Base-by-base conservation (phyloP, 2,888 invertebrate genomes). In the Craniophora ligustri region DNA sequence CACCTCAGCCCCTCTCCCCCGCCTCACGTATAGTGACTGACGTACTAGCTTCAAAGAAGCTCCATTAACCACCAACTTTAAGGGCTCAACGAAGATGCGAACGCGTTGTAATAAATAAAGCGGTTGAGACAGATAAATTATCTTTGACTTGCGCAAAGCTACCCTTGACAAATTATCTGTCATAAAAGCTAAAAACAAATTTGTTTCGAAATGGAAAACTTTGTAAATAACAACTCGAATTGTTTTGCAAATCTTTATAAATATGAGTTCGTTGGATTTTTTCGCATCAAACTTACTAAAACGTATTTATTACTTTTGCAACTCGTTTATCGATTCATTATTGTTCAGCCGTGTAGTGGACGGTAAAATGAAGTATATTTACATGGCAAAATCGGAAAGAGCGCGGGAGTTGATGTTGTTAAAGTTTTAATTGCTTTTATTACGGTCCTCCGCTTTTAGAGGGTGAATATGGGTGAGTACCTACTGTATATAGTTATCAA, bases 111-210 rank as follows among this genome's bases (percentile, higher is more conserved):
- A 92, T 92, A 92, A 92, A 92, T 92, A 92, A 92, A 89, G 87
- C 86, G 85, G 85, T 87, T 84, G 90, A 92, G 91, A 91, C 91
- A 91, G 90, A 92, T 92, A 92, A 92, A 92, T 92, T 92, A 92
- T 91, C 89, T 92, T 92, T 91, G 92, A 91, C 91, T 92, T 83
- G 85, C 84, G 82, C 86, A 87, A 84, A 86, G 89, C 85, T 83
- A 87, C 87, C 84, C 85, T 82, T 91, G 91, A 92, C 91, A 91
- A 92, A 92, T 92, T 90, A 87, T 88, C 88, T 89, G 91, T 91
- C 92, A 91, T 91, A 91, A 88, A 87, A 87, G 87, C 87, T 86
- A 86, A 89, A 91, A 89, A 89, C 88, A 90, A 91, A 90, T 89
- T 91, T 89, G 86, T 86, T 85, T 82, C 76, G 84, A 87, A 88